phyloP scores from a whole-genome alignment of 64 coral and sea anemone species.

The Acropora yongei region DNA sequence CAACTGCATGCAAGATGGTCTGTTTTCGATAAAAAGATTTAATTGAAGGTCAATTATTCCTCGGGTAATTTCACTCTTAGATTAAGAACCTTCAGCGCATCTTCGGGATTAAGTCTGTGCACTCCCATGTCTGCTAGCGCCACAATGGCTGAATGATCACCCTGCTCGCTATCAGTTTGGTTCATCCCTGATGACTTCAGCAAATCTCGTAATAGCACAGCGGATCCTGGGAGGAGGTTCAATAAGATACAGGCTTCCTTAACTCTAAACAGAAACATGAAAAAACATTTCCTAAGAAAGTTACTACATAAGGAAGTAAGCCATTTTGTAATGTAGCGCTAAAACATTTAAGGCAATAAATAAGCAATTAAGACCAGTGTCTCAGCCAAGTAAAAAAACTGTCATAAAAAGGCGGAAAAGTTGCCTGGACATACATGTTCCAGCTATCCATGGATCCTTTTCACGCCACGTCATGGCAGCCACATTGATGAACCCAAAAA shows the following conservation, averaged over 20 bases:
- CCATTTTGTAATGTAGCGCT: too few species aligned
- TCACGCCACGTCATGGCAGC: too few species aligned
- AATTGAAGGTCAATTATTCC: background rate
- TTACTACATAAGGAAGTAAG: background rate
- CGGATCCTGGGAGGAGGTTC: slow-evolving; percentile 80
- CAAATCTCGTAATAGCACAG: slow-evolving; percentile 63
- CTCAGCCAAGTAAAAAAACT: too few species aligned
- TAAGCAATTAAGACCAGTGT: too few species aligned
- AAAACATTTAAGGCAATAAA: too few species aligned
- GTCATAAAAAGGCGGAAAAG: too few species aligned
- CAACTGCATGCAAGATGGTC: too few species aligned
- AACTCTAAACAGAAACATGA: slow-evolving; percentile 35
- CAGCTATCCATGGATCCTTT: too few species aligned
- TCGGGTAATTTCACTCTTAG: slow-evolving; percentile 73
- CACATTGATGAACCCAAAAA: background rate
- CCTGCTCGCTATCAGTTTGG: background rate
- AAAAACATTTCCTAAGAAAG: background rate
- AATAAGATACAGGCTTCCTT: slow-evolving; percentile 82
- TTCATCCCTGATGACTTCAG: slow-evolving; percentile 12
- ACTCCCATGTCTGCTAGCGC: slow-evolving; percentile 71
- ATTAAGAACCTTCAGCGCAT: slow-evolving; percentile 65
- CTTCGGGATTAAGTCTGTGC: slow-evolving; percentile 50
- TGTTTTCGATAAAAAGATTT: too few species aligned
- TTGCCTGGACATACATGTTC: too few species aligned
- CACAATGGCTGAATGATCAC: background rate